phyloP scores from a whole-genome alignment of 1,140 invertebrate genomes.

The Carposina sasakii region DNA sequence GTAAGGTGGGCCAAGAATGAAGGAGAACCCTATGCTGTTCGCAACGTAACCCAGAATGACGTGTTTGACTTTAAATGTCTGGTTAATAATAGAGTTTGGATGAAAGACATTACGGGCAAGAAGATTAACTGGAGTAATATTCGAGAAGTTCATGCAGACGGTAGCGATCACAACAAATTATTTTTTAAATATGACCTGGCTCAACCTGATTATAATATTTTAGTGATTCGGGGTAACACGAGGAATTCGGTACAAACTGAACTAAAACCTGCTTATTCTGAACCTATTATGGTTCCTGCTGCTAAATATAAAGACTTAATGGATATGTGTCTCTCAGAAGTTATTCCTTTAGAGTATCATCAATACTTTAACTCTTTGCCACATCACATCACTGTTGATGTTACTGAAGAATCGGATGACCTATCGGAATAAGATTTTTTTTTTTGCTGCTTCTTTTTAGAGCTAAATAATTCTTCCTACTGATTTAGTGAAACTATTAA shows the following conservation, averaged over 20 bases:
- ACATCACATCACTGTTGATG: slow-evolving; percentile 16
- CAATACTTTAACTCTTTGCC: slow-evolving; percentile 16
- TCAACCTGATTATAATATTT: slow-evolving; percentile 16
- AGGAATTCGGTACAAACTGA: too few relatives aligned
- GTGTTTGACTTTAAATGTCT: too few relatives aligned
- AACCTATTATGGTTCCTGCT: slow-evolving; percentile 13
- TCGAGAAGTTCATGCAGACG: slow-evolving; percentile 2
- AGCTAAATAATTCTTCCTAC: too few relatives aligned
- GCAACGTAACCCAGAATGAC: too few relatives aligned
- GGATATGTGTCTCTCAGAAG: slow-evolving; percentile 13
- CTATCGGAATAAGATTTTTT: slow-evolving; percentile 12
- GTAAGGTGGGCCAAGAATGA: slow-evolving; percentile 31
- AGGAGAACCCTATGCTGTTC: too few relatives aligned
- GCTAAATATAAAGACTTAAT: slow-evolving; percentile 16
- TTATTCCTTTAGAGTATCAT: slow-evolving; percentile 15
- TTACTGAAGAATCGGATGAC: slow-evolving; percentile 12
- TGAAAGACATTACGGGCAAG: too few relatives aligned
- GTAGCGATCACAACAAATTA: slow-evolving; percentile 14
- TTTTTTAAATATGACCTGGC: slow-evolving; percentile 14
- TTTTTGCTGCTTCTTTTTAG: background rate
- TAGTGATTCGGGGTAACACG: slow-evolving; percentile 13
- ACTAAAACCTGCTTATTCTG: slow-evolving; percentile 11
- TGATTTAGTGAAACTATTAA: too few relatives aligned
- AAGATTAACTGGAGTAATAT: too few relatives aligned
- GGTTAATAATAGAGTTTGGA: too few relatives aligned